Evolutionary conservation across 2,888 invertebrate genomes (phyloP).

Genomic region (Holacanthella duospinosa): DNA sequence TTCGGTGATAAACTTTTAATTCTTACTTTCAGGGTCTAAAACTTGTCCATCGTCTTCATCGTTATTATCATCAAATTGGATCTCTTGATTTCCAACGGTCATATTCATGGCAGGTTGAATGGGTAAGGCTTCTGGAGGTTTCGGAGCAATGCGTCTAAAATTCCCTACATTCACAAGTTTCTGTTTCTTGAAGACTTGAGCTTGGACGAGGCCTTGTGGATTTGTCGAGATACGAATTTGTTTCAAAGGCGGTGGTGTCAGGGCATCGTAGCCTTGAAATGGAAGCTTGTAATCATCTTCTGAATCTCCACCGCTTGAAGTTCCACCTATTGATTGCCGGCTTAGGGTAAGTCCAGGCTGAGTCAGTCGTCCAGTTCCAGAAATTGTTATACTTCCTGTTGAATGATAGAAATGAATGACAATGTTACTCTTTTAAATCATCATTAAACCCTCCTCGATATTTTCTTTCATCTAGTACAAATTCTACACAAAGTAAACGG

Average conservation of each 20-base stretch:
- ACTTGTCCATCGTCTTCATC: background rate
- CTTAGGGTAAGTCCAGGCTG: background rate
- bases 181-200: background rate
- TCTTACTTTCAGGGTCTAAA: constrained; percentile 9
- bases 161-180: background rate
- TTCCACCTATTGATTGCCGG: too few species aligned
- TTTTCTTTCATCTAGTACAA: background rate
- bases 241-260: constrained; percentile 1
- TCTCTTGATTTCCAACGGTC: background rate
- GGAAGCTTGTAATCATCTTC: constrained; percentile 5
- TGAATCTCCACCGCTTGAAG: background rate
- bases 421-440: too few species aligned
- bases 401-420: too few species aligned
- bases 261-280: constrained; percentile 1
- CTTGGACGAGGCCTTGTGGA: background rate
- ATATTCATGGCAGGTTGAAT: constrained; percentile 1
- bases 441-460: background rate
- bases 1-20: background rate
- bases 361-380: background rate
- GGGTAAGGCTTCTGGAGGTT: background rate
- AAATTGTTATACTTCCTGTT: background rate
- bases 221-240: background rate
- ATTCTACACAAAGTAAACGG: too few species aligned
- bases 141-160: constrained; percentile 8
- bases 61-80: constrained; percentile 3